Conservation (phyloP, 1,140 invertebrate genomes). For the Lasioglossum albipes region DNA sequence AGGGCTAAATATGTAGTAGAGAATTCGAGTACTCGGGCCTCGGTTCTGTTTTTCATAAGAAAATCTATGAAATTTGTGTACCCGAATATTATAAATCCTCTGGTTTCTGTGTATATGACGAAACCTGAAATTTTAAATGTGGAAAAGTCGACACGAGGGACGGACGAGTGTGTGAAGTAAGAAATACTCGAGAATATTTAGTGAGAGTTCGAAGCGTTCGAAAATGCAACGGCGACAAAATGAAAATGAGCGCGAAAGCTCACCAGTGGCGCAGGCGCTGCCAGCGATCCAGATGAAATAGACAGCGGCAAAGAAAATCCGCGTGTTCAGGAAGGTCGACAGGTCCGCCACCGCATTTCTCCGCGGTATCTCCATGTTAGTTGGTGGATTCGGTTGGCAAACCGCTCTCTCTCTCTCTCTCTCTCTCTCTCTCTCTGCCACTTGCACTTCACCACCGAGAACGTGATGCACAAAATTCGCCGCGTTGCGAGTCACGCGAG, state of each 20-base stretch:
- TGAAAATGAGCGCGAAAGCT: conserved; percentile 49
- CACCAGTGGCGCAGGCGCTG: conserved; percentile 59
- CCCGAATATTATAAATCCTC: too few relatives aligned
- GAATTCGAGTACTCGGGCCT: too few relatives aligned
- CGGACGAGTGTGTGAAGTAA: too few relatives aligned
- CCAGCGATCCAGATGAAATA: conserved; percentile 55
- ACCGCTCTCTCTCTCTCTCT: too few relatives aligned
- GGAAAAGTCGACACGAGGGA: too few relatives aligned
- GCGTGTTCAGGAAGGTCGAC: conserved; percentile 53
- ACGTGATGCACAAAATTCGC: not conserved
- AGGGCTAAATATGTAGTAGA: too few relatives aligned
- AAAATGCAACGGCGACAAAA: not conserved
- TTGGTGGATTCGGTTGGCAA: not conserved
- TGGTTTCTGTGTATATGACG: too few relatives aligned
- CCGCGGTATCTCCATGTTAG: conserved; percentile 43
- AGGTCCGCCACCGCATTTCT: conserved; percentile 42
- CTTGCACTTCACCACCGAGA: conserved; percentile 7
- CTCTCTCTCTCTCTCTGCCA: too few relatives aligned
- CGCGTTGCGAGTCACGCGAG: conserved; percentile 6
- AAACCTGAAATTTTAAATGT: too few relatives aligned
- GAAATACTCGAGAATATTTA: too few relatives aligned
- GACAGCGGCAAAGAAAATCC: conserved; percentile 55
- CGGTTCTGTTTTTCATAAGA: too few relatives aligned
- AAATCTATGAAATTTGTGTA: too few relatives aligned
- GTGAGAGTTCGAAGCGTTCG: not conserved